Evolutionary conservation across 2,888 invertebrate genomes (phyloP).

Genomic region (Lordiphosa andalusiaca): DNA sequence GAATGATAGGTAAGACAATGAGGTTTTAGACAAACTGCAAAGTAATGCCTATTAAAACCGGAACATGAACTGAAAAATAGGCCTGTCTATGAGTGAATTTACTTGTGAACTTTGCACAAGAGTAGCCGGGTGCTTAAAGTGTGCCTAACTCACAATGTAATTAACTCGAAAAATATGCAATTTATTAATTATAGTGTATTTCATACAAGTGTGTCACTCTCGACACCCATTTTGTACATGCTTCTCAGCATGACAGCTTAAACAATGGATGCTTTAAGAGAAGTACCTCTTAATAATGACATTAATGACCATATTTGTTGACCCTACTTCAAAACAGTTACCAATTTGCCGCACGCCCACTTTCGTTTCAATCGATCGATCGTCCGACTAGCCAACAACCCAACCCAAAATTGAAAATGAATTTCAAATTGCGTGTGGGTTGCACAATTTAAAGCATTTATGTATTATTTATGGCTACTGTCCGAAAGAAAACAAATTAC

Average conservation of each 20-base stretch:
- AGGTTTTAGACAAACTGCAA: too few species aligned
- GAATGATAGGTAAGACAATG: too few species aligned
- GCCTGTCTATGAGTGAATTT: too few species aligned
- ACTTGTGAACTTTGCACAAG: too few species aligned
- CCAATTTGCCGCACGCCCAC: slow-evolving; percentile 33
- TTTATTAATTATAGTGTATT: too few species aligned
- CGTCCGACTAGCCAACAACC: slow-evolving; percentile 1
- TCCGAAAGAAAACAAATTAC: slow-evolving; percentile 58
- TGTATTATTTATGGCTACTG: slow-evolving; percentile 54
- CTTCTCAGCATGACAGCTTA: slow-evolving; percentile 6
- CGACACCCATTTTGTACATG: background rate
- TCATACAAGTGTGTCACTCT: too few species aligned
- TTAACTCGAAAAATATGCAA: too few species aligned
- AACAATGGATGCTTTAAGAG: slow-evolving; percentile 21
- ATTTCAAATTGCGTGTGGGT: slow-evolving; percentile 52
- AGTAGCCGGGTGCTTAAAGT: too few species aligned
- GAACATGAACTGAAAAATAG: too few species aligned
- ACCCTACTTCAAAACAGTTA: slow-evolving; percentile 24
- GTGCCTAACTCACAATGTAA: too few species aligned
- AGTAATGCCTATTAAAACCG: too few species aligned
- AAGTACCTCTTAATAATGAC: slow-evolving; percentile 33
- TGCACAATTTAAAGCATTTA: slow-evolving; percentile 41
- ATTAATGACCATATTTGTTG: slow-evolving; percentile 30
- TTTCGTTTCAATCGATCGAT: slow-evolving; percentile 10
- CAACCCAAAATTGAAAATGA: slow-evolving; percentile 6